phyloP scores from a whole-genome alignment of 2,888 invertebrate genomes.

The Limnephilus marmoratus region DNA sequence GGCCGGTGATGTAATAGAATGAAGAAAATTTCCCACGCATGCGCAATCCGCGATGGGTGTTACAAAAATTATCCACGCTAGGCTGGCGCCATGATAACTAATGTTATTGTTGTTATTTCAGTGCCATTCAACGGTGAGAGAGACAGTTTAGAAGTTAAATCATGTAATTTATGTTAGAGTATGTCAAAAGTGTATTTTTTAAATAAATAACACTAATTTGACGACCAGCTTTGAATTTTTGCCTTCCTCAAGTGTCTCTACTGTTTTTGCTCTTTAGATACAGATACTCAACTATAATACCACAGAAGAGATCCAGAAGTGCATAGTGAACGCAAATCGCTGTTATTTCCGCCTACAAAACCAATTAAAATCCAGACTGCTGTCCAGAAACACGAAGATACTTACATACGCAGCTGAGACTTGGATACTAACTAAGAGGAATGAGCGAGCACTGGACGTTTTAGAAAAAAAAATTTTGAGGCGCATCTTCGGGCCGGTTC shows the following conservation, averaged over 20 bases:
- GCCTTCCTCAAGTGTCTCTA: not conserved
- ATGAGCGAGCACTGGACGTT: no score
- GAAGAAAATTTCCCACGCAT: constrained; percentile 28
- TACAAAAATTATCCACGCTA: constrained; percentile 41
- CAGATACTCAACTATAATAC: no score
- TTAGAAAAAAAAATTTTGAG: no score
- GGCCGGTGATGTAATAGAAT: constrained; percentile 30
- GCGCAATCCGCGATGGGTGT: constrained; percentile 44
- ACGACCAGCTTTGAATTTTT: not conserved
- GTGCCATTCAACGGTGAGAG: not conserved
- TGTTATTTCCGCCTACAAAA: no score
- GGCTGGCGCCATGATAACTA: constrained; percentile 19
- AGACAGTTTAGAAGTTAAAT: not conserved
- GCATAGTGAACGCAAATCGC: no score
- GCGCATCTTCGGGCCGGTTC: no score
- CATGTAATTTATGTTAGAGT: not conserved
- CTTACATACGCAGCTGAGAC: no score
- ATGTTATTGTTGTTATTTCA: constrained; percentile 42
- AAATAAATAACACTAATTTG: not conserved
- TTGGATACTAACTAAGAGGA: no score
- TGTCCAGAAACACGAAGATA: no score
- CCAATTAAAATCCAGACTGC: no score
- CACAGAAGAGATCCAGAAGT: no score
- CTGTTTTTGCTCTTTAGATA: not conserved
- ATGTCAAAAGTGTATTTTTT: not conserved